phyloP scores from a whole-genome alignment of 2,113 vertebrate genomes.

The Sterna hirundo region DNA sequence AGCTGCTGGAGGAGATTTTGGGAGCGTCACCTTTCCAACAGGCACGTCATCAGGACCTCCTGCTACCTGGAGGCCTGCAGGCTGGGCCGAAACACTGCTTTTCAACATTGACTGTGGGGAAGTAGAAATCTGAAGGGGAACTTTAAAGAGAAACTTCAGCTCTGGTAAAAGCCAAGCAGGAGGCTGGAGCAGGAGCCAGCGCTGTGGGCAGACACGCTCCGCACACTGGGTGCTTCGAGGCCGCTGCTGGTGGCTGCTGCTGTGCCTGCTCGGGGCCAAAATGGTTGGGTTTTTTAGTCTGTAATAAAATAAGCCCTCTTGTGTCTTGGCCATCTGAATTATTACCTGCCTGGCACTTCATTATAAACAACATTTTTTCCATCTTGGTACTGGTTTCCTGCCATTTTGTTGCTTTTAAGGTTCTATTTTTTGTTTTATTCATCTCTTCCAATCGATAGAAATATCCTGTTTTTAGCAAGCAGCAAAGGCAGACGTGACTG shows the following conservation, averaged over 20 bases:
- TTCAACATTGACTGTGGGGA: background rate
- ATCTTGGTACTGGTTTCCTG: slow-evolving; percentile 3
- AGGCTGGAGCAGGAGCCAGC: background rate
- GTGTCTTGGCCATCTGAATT: background rate
- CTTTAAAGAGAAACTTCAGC: background rate
- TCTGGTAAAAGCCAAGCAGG: background rate
- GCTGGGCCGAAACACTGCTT: background rate
- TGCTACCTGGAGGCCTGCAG: background rate
- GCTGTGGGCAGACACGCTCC: background rate
- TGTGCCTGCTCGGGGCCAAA: background rate
- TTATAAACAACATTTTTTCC: slow-evolving; percentile 36
- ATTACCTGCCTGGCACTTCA: slow-evolving; percentile 44
- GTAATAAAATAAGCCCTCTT: background rate
- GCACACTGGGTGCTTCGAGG: background rate
- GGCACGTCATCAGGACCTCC: background rate
- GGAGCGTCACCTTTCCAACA: fast-evolving
- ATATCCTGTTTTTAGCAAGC: background rate
- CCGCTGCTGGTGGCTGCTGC: background rate
- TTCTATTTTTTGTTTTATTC: slow-evolving; percentile 39
- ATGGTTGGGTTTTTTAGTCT: background rate
- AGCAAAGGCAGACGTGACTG: background rate
- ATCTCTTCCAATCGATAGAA: background rate
- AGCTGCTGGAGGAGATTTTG: background rate
- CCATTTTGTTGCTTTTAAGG: slow-evolving; percentile 28
- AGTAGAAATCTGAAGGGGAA: background rate